Conservation (phyloP, 2,888 invertebrate species). For the Nymphalis urticae region DNA sequence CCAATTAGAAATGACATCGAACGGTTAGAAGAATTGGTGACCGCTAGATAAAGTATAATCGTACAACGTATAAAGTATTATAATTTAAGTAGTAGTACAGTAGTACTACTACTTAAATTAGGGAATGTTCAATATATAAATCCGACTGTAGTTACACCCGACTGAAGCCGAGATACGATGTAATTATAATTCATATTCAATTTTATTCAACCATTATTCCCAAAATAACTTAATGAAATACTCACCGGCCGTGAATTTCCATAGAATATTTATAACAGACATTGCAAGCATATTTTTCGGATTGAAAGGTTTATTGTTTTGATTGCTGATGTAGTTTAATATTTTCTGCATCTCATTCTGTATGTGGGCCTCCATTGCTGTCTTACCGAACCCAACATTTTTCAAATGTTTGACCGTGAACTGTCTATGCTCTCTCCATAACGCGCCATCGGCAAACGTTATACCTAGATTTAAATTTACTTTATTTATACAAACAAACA, state of each 20-base stretch:
- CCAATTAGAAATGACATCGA: too few relatives aligned
- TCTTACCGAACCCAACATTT: slow-evolving; percentile 84
- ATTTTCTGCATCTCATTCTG: slow-evolving; percentile 80
- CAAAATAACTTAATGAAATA: not conserved
- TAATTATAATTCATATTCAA: too few relatives aligned
- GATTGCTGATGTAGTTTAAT: slow-evolving; percentile 64
- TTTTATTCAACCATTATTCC: not conserved
- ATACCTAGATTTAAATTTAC: slow-evolving; percentile 73
- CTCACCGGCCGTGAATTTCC: slow-evolving; percentile 85
- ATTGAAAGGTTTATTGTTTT: slow-evolving; percentile 60
- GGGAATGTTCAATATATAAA: too few relatives aligned
- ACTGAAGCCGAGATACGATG: too few relatives aligned
- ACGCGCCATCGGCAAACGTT: slow-evolving; percentile 84
- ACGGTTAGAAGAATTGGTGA: too few relatives aligned
- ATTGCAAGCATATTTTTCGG: slow-evolving; percentile 81
- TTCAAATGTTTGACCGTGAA: slow-evolving; percentile 85
- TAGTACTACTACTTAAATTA: too few relatives aligned
- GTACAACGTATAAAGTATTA: too few relatives aligned
- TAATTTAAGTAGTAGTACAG: too few relatives aligned
- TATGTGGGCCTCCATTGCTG: slow-evolving; percentile 82
- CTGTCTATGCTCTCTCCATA: slow-evolving; percentile 85
- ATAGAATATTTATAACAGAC: slow-evolving; percentile 85
- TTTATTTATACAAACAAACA: too few relatives aligned
- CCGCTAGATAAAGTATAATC: too few relatives aligned
- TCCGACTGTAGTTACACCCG: too few relatives aligned